Base-by-base conservation (phyloP, 2,113 vertebrate genomes). In the Charina bottae region DNA sequence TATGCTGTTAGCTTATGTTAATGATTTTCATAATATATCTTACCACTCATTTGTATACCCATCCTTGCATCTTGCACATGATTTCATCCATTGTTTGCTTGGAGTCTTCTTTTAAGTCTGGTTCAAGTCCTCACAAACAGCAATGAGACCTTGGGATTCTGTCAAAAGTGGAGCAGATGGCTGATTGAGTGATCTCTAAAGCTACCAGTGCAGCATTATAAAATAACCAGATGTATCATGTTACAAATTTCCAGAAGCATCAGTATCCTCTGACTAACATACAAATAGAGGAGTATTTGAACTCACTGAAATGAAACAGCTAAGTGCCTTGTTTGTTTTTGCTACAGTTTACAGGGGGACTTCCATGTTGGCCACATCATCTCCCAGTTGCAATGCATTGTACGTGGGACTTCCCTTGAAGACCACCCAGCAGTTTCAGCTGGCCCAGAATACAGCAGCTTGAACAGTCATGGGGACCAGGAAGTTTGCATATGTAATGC, bases 1-100 rank as follows among this genome's bases (percentile, higher is more conserved):
- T 60, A 55, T 93, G 89, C 91, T 94, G 0, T 58, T 88, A 78
- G 37, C 37, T 94, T 89, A 64, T 13, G 62, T 42, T 59, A 95
- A 90, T 92, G 3, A 4, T 91, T 94, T 92, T 90, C 85, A 94
- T 8, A 26, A 26, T 72, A 55, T 90, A 15, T 4, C 3, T 49
- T 56, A 42, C 49, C 4, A 49, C 17, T 90, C 64, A 37, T 90
- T 90, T 90, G 4, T 37, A 4, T 2, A 0, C 59, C 26, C 26
- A 24, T 54, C 56, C 15, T 37, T 84, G 37, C 4, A 59, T 26
- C 37, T 84, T 60, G 11, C 13, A 46, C 2, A 46, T 42, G 3
- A 83, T 83, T 83, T 46, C 8, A 68, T 85, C 55, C 0, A 0
- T 4, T 46, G 3, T 10, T n/a, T n/a, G n/a, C n/a, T n/a, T n/a